Base-by-base conservation (phyloP, 1,140 invertebrate genomes). In the Chrysoperla carnea region DNA sequence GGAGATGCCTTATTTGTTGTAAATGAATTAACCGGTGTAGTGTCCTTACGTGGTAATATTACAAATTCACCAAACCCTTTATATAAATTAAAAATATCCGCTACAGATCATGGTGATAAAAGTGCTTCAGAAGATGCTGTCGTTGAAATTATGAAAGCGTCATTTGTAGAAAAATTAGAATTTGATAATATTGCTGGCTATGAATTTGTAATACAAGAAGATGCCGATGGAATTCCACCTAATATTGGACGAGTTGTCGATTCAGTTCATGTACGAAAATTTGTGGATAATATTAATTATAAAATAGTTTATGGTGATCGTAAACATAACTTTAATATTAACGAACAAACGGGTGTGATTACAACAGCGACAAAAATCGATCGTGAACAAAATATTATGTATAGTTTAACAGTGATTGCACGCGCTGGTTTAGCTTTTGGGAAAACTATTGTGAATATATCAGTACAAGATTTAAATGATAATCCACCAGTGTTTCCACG, bases 381-480 rank as follows among this genome's bases (percentile, higher is more conserved):
- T 58, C 69, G 90, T 29, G 94, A 98, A 66, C 64, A 72, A 45
- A 70, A 73, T 48, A 65, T 78, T 12, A 67, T 71, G 36, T 95
- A 95, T 58, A 76, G 67, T 42, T 66, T 97, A 23, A 73, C 72
- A 48, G 67, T 93, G 0, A 69, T 81, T 12, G 91, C 88, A 0
- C 70, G 72, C 59, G 59, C 49, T 65, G 70, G 73, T 14, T 57
- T 76, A 8, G 70, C 77, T 0, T 82, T 75, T 52, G 83, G 79
- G 0, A 72, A 76, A 48, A 81, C 76, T 27, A 66, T 61, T 8
- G 82, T 93, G 0, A 83, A 81, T 46, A 75, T 99, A 35, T 75
- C 76, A 0, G 66, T 98, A 1, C 60, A 81, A n/a, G 91, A 96
- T 63, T 66, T 90, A 4, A 96, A 97, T 58, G 92, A 97, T 60